phyloP scores from a whole-genome alignment of 2,797 vertebrate species.

The Poeciliopsis presidionis region DNA sequence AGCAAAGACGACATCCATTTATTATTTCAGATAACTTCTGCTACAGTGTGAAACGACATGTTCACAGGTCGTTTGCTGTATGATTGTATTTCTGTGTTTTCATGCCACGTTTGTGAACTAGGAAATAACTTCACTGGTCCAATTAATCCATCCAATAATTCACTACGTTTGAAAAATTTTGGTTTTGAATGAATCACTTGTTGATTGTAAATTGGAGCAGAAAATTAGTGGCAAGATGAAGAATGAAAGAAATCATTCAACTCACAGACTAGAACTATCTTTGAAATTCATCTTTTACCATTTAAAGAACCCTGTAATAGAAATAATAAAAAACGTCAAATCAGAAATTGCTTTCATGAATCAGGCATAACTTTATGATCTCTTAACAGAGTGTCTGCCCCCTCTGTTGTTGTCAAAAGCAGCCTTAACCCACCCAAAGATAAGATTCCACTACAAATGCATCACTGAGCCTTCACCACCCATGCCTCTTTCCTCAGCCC shows the following conservation, averaged over 20 bases:
- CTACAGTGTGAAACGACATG: background rate
- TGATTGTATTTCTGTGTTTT: background rate
- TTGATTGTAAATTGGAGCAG: background rate
- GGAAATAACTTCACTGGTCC: background rate
- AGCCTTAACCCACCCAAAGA: background rate
- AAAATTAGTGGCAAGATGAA: background rate
- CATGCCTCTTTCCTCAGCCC: background rate
- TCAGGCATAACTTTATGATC: background rate
- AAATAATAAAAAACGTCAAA: no score
- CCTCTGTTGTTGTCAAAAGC: background rate
- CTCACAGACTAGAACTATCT: background rate
- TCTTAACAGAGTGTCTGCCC: background rate
- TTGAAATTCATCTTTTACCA: background rate
- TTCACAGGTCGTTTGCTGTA: background rate
- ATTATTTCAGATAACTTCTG: background rate
- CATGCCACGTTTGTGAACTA: background rate
- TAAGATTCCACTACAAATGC: background rate
- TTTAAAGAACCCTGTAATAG: background rate
- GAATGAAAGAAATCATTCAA: background rate
- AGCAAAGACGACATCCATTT: background rate
- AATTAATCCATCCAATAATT: background rate
- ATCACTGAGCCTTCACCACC: background rate
- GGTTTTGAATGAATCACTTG: background rate
- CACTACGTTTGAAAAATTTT: background rate
- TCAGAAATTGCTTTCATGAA: background rate